phyloP scores from a whole-genome alignment of 1,140 invertebrate genomes.

The Callitettix versicolor region DNA sequence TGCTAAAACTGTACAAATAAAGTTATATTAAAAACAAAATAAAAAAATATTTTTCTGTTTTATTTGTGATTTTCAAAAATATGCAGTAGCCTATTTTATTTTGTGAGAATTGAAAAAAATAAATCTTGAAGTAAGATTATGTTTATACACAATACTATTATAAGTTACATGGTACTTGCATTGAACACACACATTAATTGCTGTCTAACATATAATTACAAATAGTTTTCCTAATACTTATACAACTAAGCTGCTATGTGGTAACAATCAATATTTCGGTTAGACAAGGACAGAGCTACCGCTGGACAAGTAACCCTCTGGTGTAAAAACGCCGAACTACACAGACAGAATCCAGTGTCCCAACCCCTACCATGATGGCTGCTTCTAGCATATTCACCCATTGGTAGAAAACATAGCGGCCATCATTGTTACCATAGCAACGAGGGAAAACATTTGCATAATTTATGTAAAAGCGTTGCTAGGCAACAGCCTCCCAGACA shows the following conservation, averaged over 20 bases:
- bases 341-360: not conserved
- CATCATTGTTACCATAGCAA: constrained; percentile 9
- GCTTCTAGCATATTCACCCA: not conserved
- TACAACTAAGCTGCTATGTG: too few species aligned
- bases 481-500: not conserved
- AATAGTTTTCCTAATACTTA: not conserved
- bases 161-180: not conserved
- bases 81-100: too few species aligned
- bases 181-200: not conserved
- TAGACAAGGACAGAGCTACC: not conserved
- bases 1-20: too few species aligned
- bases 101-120: too few species aligned
- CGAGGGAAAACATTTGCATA: constrained; percentile 1
- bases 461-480: constrained; percentile 3
- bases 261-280: constrained; percentile 1
- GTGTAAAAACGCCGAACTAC: constrained; percentile 5
- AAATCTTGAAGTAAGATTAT: constrained; percentile 6
- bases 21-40: too few species aligned
- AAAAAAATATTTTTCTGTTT: too few species aligned
- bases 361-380: constrained; percentile 3
- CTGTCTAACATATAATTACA: not conserved
- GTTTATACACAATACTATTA: not conserved
- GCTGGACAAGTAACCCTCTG: constrained; percentile 3
- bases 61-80: too few species aligned
- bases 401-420: constrained; percentile 7